Conservation (phyloP, 2,797 vertebrate genomes). For the Anisognathus igniventris region DNA sequence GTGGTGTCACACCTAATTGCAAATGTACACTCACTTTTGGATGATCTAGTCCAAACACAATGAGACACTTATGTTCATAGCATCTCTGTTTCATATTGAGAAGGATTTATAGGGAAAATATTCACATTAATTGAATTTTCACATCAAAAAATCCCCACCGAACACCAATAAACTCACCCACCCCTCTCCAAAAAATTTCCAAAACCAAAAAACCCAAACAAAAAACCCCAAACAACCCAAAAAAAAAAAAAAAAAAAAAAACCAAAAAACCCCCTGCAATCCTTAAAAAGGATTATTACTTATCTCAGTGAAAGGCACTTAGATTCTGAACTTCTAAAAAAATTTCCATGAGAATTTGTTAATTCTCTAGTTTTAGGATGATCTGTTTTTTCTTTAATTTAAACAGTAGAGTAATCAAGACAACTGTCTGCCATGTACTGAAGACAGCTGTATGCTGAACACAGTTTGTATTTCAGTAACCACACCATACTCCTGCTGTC, state of each 20-base stretch:
- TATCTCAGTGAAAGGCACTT: neutral
- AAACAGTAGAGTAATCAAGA: neutral
- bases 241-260: accelerated
- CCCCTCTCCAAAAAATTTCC: neutral
- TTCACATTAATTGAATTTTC: neutral
- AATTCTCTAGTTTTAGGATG: neutral
- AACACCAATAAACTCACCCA: neutral
- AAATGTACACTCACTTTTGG: slow-evolving; percentile 43
- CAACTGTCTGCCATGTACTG: neutral
- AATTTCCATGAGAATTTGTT: neutral
- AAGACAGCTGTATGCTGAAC: neutral
- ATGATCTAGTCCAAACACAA: slow-evolving; percentile 60
- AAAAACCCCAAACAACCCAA: neutral
- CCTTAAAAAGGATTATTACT: neutral
- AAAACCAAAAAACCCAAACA: neutral
- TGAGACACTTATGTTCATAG: slow-evolving; percentile 16
- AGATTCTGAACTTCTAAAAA: neutral
- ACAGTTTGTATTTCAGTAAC: neutral
- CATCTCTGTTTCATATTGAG: neutral
- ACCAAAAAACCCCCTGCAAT: accelerated
- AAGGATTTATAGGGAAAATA: neutral
- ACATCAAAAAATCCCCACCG: neutral
- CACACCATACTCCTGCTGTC: neutral
- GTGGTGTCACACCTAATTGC: slow-evolving; percentile 72
- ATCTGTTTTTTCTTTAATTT: neutral